phyloP scores from a whole-genome alignment of 2,888 invertebrate species.

The Mylabris sibirica region DNA sequence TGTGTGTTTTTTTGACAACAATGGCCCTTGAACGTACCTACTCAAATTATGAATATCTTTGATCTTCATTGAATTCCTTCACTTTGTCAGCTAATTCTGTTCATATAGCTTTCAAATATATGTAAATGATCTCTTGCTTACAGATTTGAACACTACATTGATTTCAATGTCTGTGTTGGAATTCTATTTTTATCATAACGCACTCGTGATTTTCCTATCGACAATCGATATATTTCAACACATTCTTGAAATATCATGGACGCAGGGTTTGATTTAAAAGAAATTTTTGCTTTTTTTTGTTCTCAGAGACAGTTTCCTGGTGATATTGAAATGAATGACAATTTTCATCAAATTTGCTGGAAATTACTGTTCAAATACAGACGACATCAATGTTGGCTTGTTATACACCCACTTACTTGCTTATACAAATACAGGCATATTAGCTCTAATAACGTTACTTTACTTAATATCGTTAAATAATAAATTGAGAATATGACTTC shows the following conservation, averaged over 20 bases:
- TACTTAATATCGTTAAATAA: background rate
- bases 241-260: background rate
- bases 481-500: background rate
- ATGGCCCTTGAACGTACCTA: background rate
- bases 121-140: background rate
- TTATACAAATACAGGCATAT: background rate
- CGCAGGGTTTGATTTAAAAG: background rate
- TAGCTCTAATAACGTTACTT: background rate
- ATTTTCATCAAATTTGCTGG: background rate
- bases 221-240: no score
- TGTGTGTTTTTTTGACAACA: background rate
- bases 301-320: background rate
- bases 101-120: background rate
- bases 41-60: background rate
- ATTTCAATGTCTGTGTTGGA: background rate
- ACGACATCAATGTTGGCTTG: background rate
- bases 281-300: background rate
- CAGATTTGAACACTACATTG: background rate
- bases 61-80: background rate
- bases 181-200: background rate
- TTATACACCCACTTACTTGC: background rate
- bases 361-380: background rate
- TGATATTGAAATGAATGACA: constrained; percentile 1
- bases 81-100: background rate
- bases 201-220: no score